Percentiles rank a stretch among this genome's conserved stretches.
phyloP scores from a whole-genome alignment of 1,140 invertebrate species.

The Protaetia brevitarsis region DNA sequence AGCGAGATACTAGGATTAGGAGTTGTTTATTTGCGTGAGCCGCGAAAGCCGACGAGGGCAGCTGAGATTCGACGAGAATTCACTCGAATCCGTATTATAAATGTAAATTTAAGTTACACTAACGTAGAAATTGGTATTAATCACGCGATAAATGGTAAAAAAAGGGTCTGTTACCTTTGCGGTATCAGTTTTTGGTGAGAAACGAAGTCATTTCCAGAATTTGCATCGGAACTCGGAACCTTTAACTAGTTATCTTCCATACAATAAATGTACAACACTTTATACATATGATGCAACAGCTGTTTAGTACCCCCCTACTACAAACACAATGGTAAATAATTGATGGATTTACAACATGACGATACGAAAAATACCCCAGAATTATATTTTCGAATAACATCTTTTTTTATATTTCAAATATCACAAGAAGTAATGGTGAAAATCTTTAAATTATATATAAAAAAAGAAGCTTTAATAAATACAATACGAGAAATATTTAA shows the following conservation, averaged over 20 bases:
- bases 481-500: too few relatives aligned
- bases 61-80: background rate
- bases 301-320: background rate
- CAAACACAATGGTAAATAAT: too few relatives aligned
- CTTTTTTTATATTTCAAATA: too few relatives aligned
- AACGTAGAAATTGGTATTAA: background rate
- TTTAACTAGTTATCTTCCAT: slow-evolving; percentile 8
- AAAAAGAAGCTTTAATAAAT: too few relatives aligned
- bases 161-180: background rate
- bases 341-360: too few relatives aligned
- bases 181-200: background rate
- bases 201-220: background rate
- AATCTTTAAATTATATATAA: too few relatives aligned
- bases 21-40: too few relatives aligned
- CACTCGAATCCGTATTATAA: background rate
- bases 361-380: too few relatives aligned
- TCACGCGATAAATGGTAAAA: background rate
- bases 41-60: background rate
- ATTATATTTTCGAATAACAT: too few relatives aligned
- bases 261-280: slow-evolving; percentile 15
- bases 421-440: too few relatives aligned
- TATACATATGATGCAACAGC: slow-evolving; percentile 17
- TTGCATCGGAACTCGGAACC: background rate
- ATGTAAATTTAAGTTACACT: background rate
- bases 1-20: too few relatives aligned